Evolutionary conservation across 1,140 invertebrate species (phyloP), one percentile per base, ranked within the genome.

Genomic region (Samia ricini): DNA sequence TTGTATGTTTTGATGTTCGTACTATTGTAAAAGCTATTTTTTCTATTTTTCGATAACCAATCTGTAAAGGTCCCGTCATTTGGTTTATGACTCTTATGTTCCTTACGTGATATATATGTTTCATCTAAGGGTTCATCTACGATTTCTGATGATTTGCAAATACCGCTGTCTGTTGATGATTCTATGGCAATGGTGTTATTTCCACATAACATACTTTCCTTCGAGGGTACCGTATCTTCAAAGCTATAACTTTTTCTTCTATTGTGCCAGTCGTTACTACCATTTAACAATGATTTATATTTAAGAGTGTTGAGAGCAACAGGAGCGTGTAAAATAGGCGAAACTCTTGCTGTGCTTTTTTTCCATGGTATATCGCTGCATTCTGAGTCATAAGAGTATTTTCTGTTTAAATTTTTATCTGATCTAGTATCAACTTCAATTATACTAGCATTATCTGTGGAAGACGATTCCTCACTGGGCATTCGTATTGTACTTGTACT

Each of bases 221-320:
- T 75, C 55, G 88, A 70, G 62, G 78, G 85, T 63, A 66, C 89
- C 77, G 94, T 93, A 67, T 94, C 93, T 83, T 95, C 94, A 69
- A 95, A 95, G 57, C 94, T 94, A 72, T 95, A 95, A 3, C 94
- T 95, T 81, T 95, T 95, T 65, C 94, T 88, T 66, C 94, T 88
- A 66, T 92, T 91, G 72, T 93, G 93, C 94, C 94, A 95, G 64
- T 94, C 94, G 61, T 93, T 92, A 60, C 72, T 87, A 20, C 73
- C 77, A 54, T 90, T 88, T 66, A 90, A 75, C 20, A 90, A 73
- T 63, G 86, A 89, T 69, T 86, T 88, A 56, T 86, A 89, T 83
- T 90, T 85, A 64, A 90, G 69, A 60, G 85, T 89, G 59, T 85
- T 90, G 48, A 89, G 67, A 21, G 76, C 76, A 42, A 79, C 72